These are phyloP conservation scores for Lymantria dispar DNA, from an alignment of 2,888 invertebrate species.

Conservation along the genomic window DNA sequence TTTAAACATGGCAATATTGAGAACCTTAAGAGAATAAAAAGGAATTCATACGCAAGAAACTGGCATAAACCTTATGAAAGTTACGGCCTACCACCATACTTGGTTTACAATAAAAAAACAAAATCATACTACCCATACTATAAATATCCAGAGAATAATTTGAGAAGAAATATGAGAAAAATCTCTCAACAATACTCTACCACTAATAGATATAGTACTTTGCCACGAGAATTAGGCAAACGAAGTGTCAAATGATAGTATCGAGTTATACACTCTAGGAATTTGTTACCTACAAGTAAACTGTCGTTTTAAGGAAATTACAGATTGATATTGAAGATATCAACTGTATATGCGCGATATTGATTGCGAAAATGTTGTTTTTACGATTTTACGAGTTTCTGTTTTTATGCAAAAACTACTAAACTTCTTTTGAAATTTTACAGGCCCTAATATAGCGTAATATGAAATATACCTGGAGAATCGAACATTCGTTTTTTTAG, in stretches of 20 bases:
- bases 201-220: constrained; percentile 5
- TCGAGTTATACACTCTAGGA: neutral
- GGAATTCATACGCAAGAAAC: constrained; percentile 45
- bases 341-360: too few species aligned
- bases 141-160: constrained; percentile 50
- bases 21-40: constrained; percentile 34
- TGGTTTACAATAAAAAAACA: constrained; percentile 62
- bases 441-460: too few species aligned
- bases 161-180: constrained; percentile 37
- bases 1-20: neutral
- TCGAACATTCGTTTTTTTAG: too few species aligned
- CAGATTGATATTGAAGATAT: too few species aligned
- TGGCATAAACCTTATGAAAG: constrained; percentile 27
- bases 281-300: too few species aligned
- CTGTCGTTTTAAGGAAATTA: too few species aligned
- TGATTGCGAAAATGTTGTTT: too few species aligned
- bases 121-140: constrained; percentile 68
- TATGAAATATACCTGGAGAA: too few species aligned
- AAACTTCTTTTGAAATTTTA: too few species aligned
- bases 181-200: constrained; percentile 4
- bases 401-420: too few species aligned
- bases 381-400: too few species aligned
- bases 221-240: constrained; percentile 2
- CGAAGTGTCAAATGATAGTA: neutral
- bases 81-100: constrained; percentile 58